Percentiles rank a stretch among this genome's conserved stretches.
Evolutionary conservation across 2,113 vertebrate species (phyloP).

Genomic region (Puntigrus tetrazona): DNA sequence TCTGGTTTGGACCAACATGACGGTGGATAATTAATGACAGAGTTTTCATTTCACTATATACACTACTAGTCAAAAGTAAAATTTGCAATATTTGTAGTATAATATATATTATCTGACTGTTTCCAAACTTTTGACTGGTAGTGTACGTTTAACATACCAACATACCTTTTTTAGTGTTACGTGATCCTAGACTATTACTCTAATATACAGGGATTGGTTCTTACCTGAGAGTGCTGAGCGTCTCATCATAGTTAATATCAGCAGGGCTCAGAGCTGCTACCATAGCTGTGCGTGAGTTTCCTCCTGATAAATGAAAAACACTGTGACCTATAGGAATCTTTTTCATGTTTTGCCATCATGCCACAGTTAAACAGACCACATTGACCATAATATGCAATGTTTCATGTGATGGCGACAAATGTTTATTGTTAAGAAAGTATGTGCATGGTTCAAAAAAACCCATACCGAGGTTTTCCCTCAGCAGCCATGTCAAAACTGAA

Average conservation of each 20-base stretch:
- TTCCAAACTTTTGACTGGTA: no score
- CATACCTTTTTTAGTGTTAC: background rate
- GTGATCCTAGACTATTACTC: background rate
- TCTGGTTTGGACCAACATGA: background rate
- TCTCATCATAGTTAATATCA: slow-evolving; percentile 98
- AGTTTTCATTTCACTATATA: no score
- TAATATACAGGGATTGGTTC: slow-evolving; percentile 36
- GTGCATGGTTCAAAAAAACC: background rate
- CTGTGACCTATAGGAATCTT: background rate
- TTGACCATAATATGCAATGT: background rate
- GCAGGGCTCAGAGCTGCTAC: slow-evolving; percentile 96
- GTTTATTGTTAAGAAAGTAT: background rate
- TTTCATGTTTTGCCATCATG: background rate
- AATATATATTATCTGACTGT: no score
- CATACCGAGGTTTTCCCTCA: slow-evolving; percentile 94
- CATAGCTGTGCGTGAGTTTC: slow-evolving; percentile 98
- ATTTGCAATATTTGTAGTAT: no score
- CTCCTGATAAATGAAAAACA: slow-evolving; percentile 74
- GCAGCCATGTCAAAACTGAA: slow-evolving; percentile 95
- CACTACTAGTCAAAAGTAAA: no score
- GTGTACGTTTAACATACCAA: background rate
- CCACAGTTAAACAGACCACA: background rate
- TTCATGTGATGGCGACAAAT: slow-evolving; percentile 17
- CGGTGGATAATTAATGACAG: background rate
- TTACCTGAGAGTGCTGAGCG: slow-evolving; percentile 94